These are phyloP conservation scores for Leptopilina syphax DNA, from an alignment of 2,888 invertebrate genomes.

Conservation along the genomic window DNA sequence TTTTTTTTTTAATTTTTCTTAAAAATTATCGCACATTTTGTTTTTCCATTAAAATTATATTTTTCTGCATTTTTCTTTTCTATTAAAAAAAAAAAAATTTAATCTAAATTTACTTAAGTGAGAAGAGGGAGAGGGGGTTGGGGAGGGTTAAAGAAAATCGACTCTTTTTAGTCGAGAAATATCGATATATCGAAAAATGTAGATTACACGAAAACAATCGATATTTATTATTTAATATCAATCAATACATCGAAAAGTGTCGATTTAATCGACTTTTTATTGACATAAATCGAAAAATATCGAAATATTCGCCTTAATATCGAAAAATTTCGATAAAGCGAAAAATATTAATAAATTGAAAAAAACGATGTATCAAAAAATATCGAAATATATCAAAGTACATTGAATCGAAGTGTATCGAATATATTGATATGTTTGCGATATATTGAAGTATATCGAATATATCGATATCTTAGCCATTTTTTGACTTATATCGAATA, in stretches of 20 bases:
- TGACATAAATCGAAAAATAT: not conserved
- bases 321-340: not conserved
- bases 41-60: too few species aligned
- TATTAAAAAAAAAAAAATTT: too few species aligned
- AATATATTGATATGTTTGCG: not conserved
- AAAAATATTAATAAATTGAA: not conserved
- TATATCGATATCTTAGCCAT: too few species aligned
- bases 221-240: not conserved
- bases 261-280: not conserved
- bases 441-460: not conserved
- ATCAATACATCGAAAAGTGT: not conserved
- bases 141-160: too few species aligned
- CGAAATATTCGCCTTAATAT: not conserved
- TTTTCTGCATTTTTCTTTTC: too few species aligned
- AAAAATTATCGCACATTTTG: too few species aligned
- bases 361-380: not conserved
- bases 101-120: too few species aligned
- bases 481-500: too few species aligned
- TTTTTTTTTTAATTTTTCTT: too few species aligned
- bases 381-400: not conserved
- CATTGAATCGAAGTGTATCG: not conserved
- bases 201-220: not conserved
- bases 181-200: not conserved
- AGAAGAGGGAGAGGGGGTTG: too few species aligned
- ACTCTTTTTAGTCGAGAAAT: not conserved